Conservation (phyloP, 2,888 invertebrate species). For the Orchesellides sinensis region DNA sequence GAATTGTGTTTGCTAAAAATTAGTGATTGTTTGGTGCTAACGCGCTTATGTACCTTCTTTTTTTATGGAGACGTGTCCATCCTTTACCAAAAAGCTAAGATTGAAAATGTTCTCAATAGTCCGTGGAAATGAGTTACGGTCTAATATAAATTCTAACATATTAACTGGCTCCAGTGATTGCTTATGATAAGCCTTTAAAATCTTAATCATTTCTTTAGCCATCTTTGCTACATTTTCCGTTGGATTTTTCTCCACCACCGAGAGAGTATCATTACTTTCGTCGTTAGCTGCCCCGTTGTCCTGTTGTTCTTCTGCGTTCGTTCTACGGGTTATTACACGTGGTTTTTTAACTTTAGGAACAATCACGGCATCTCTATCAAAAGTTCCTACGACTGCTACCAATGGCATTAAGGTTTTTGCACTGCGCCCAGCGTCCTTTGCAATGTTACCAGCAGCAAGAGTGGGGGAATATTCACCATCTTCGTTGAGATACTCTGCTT, state of each 20-base stretch:
- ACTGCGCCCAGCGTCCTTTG: conserved; percentile 10
- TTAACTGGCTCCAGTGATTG: conserved; percentile 15
- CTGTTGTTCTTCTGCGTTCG: conserved; percentile 17
- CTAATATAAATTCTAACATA: conserved; percentile 38
- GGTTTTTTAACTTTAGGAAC: conserved; percentile 39
- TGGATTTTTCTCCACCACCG: conserved; percentile 10
- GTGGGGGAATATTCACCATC: conserved; percentile 12
- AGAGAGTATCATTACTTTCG: neutral
- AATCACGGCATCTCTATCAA: conserved; percentile 33
- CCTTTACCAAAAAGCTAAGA: conserved; percentile 33
- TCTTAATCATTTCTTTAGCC: conserved; percentile 27
- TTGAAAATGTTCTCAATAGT: conserved; percentile 46
- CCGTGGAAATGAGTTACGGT: conserved; percentile 26
- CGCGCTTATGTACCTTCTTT: conserved; percentile 35
- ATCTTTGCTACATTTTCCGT: conserved; percentile 2
- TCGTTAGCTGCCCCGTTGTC: conserved; percentile 11
- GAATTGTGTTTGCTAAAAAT: neutral
- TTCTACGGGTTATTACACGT: neutral
- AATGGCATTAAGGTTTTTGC: conserved; percentile 15
- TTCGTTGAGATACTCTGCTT: conserved; percentile 32
- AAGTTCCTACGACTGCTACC: conserved; percentile 38
- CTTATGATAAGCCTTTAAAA: conserved; percentile 5
- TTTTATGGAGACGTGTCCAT: conserved; percentile 18
- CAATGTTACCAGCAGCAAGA: conserved; percentile 29
- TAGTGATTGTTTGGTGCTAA: neutral